Evolutionary conservation across 2,113 vertebrate species (phyloP).

Genomic region (Cyanistes caeruleus): DNA sequence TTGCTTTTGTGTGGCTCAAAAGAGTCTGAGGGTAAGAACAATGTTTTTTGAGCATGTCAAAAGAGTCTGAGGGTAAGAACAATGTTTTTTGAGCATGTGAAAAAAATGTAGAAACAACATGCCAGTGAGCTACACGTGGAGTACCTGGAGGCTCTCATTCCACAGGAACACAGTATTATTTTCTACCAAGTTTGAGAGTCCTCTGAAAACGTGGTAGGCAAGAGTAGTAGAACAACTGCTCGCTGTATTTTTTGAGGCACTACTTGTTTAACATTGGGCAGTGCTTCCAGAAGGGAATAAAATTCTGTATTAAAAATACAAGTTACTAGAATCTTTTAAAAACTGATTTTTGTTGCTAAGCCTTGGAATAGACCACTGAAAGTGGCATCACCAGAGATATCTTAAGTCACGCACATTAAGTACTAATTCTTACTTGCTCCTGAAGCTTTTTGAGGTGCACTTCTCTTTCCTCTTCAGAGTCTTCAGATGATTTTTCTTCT

Average conservation of each 20-base stretch:
- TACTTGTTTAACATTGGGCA: not conserved
- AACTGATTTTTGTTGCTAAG: not conserved
- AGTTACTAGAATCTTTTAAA: not conserved
- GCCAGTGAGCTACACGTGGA: not conserved
- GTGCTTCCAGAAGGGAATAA: not conserved
- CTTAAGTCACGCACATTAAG: not conserved
- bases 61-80: too few species aligned
- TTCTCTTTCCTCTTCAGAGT: conserved; percentile 73
- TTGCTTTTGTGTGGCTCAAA: not conserved
- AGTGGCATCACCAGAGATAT: not conserved
- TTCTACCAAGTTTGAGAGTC: not conserved
- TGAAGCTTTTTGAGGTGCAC: conserved; percentile 76
- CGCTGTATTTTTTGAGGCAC: not conserved
- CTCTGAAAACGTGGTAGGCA: not conserved
- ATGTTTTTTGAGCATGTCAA: too few species aligned
- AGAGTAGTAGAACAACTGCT: not conserved
- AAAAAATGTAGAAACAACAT: not conserved
- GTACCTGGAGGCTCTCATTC: not conserved
- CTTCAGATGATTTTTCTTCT: conserved; percentile 74
- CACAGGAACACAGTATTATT: not conserved
- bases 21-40: not conserved
- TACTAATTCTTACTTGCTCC: conserved; percentile 77
- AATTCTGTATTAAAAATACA: not conserved
- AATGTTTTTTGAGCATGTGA: not conserved
- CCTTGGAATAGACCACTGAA: not conserved